Base-by-base conservation (phyloP, 2,113 vertebrate genomes). In the Gobiocypris rarus region DNA sequence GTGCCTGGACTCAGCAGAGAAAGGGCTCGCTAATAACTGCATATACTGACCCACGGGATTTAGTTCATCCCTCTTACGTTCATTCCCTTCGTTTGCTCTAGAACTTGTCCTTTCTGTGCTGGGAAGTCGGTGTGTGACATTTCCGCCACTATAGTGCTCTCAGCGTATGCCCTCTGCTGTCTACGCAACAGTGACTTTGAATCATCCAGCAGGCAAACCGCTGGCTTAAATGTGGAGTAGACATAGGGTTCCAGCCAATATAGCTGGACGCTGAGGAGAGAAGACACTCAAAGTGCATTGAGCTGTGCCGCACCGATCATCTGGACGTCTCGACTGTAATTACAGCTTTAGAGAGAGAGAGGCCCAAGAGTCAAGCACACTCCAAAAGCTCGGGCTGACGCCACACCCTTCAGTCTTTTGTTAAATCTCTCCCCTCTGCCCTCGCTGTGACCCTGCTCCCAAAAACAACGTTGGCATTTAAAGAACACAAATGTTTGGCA, bases 131-230 rank as follows among this genome's bases (percentile, higher is more conserved):
- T 38, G 61, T 15, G 83, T 79, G 54, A 28, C 34, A 76, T 71
- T 65, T 70, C 61, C 75, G 14, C 31, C 45, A 74, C 82, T 14
- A 26, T 65, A 73, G 43, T 28, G 31, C 9, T 67, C 48, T 73
- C 59, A 78, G 34, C 9, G 11, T 28, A 69, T 67, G 67, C 38
- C n/a, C 31, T 19, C 43, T 74, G 56, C 50, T 82, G 11, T 13
- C 8, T 87, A 50, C 17, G 65, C 73, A 82, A 74, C 77, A 56
- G 83, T 54, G 70, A 77, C 56, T 79, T 45, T 54, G 17, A 84
- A 83, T 75, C 28, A 7, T 45, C 41, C 81, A 61, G 79, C 61
- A 28, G 58, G 28, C 41, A 31, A 52, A 77, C 56, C 73, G 43
- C 79, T 50, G 71, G 61, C 63, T 31, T 14, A 10, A 59, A 63